Base-by-base conservation (phyloP, 2,888 invertebrate species). In the Ophraella communa region DNA sequence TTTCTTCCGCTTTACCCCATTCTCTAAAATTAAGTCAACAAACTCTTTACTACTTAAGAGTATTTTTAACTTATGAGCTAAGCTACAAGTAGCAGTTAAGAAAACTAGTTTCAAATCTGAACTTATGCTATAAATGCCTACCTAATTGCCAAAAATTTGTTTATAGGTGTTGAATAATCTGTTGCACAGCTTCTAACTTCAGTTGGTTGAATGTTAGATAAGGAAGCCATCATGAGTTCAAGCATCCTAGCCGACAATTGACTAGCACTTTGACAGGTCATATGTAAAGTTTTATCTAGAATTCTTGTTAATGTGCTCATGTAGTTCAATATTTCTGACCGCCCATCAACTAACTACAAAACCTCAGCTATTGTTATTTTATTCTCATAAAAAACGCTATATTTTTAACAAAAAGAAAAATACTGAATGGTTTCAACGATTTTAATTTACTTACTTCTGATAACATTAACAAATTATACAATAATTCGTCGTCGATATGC, bases 1-100 rank as follows among this genome's bases (percentile, higher is more conserved):
- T 80, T 71, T 90, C 83, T 17, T 89, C 87, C 0, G 91, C 85
- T 64, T 86, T 85, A 0, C 94, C 96, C 96, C 96, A 97, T 71
- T 94, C 90, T 20, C 88, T 85, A 20, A 51, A 77, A 77, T 4
- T 55, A 20, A 11, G 17, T n/a, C 21, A 35, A 17, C 20, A 14
- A 53, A 42, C 17, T n/a, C n/a, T n/a, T n/a, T n/a, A n/a, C n/a
- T n/a, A n/a, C n/a, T n/a, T n/a, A n/a, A n/a, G n/a, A n/a, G n/a
- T n/a, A n/a, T n/a, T n/a, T n/a, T n/a, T n/a, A n/a, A n/a, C n/a
- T n/a, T n/a, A n/a, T n/a, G n/a, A n/a, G n/a, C n/a, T n/a, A n/a
- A n/a, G n/a, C n/a, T n/a, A n/a, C n/a, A n/a, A n/a, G n/a, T n/a
- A n/a, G n/a, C n/a, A n/a, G n/a, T n/a, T n/a, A n/a, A n/a, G n/a